Conservation (phyloP, 2,113 vertebrate species). For the Rhipidura dahli region DNA sequence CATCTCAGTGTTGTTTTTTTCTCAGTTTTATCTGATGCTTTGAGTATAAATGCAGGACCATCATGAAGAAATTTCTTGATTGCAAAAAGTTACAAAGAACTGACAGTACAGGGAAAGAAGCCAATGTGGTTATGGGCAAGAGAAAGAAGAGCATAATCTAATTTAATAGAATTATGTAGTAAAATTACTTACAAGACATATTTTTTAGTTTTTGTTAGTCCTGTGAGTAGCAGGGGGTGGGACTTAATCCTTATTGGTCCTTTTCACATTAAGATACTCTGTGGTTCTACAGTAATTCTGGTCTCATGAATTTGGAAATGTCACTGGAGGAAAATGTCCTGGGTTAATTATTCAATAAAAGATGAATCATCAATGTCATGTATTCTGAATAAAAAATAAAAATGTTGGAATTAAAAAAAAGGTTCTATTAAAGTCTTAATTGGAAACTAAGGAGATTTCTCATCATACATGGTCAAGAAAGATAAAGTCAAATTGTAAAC, state of each 20-base stretch:
- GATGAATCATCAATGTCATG: not conserved
- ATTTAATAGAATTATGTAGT: not conserved
- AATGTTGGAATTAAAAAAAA: not conserved
- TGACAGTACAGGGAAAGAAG: not conserved
- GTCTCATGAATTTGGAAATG: not conserved
- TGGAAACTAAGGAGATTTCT: not conserved
- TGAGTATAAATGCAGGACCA: not conserved
- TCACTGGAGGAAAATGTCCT: not conserved
- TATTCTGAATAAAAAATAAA: not conserved
- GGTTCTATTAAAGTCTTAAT: not conserved
- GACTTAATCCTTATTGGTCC: not conserved
- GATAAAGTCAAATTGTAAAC: not conserved
- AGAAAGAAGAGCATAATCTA: not conserved
- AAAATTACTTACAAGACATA: not conserved
- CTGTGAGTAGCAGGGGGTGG: not conserved
- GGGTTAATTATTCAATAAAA: not conserved
- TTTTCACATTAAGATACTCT: not conserved
- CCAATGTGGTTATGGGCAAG: not conserved
- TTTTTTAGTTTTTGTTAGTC: not conserved
- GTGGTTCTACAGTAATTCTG: not conserved
- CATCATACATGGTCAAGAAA: not conserved
- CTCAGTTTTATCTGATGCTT: not conserved
- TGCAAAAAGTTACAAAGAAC: not conserved
- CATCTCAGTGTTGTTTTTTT: not conserved
- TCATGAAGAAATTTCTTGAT: not conserved